phyloP scores from a whole-genome alignment of 2,888 invertebrate genomes.

The Dryocosmus kuriphilus region DNA sequence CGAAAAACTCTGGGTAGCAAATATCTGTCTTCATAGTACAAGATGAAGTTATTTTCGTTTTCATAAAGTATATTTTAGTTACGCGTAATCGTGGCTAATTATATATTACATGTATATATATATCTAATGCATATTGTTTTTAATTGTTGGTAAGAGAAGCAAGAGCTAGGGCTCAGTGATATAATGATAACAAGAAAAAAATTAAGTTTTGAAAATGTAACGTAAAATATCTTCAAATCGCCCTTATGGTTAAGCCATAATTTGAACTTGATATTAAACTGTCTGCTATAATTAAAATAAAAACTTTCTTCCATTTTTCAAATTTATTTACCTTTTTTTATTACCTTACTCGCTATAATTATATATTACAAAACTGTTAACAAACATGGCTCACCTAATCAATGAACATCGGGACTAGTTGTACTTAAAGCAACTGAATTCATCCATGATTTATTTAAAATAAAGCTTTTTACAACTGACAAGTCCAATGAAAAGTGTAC shows the following conservation, averaged over 20 bases:
- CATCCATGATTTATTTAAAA: neutral
- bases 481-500: neutral
- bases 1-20: neutral
- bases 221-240: constrained; percentile 2
- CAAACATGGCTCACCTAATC: constrained; percentile 20
- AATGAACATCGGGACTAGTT: neutral
- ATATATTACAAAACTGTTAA: constrained; percentile 44
- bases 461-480: constrained; percentile 1
- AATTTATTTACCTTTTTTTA: constrained; percentile 41
- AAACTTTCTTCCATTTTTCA: constrained; percentile 52
- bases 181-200: constrained; percentile 27
- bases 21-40: constrained; percentile 60
- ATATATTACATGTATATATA: constrained; percentile 44
- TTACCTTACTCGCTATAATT: constrained; percentile 29
- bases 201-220: neutral
- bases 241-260: neutral
- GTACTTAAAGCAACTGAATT: neutral
- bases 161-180: constrained; percentile 33
- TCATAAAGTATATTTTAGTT: constrained; percentile 63
- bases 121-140: constrained; percentile 13
- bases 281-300: constrained; percentile 43
- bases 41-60: constrained; percentile 62
- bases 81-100: constrained; percentile 52
- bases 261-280: constrained; percentile 1
- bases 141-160: constrained; percentile 13